A percentile compares a stretch with the other conserved stretches of the same genome.
These are phyloP conservation scores for human DNA, from an alignment of 2,113 vertebrate genomes.

Conservation along the genomic window DNA sequence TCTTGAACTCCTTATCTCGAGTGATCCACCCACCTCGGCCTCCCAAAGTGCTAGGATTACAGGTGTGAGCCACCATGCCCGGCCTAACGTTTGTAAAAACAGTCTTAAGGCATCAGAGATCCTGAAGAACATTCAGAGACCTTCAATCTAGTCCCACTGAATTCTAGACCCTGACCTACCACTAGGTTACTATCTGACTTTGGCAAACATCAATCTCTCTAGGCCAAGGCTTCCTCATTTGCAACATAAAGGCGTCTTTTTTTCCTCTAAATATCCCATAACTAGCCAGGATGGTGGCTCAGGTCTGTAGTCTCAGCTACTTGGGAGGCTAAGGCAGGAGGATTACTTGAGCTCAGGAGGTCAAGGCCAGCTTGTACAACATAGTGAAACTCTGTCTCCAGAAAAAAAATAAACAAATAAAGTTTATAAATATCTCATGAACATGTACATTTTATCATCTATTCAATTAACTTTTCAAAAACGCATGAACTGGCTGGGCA, in stretches of 20 bases:
- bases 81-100: not conserved
- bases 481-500: not conserved
- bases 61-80: too few relatives aligned
- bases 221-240: not conserved
- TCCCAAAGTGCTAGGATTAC: too few relatives aligned
- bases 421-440: not conserved
- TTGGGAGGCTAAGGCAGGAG: not conserved
- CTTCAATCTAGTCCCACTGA: not conserved
- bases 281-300: not conserved
- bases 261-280: not conserved
- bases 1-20: too few relatives aligned
- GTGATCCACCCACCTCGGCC: too few relatives aligned
- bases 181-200: not conserved
- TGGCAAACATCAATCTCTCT: not conserved
- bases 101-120: not conserved
- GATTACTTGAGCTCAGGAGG: not conserved
- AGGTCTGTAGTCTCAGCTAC: not conserved
- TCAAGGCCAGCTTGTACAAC: not conserved
- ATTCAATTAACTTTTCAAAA: constrained; percentile 41
- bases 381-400: not conserved
- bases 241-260: not conserved
- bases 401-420: too few relatives aligned
- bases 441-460: not conserved
- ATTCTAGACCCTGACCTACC: not conserved
- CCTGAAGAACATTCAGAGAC: not conserved